A percentile compares a stretch with the other conserved stretches of the same genome.
Conservation (phyloP, 2,888 invertebrate genomes). For the Polylopha cassiicola region DNA sequence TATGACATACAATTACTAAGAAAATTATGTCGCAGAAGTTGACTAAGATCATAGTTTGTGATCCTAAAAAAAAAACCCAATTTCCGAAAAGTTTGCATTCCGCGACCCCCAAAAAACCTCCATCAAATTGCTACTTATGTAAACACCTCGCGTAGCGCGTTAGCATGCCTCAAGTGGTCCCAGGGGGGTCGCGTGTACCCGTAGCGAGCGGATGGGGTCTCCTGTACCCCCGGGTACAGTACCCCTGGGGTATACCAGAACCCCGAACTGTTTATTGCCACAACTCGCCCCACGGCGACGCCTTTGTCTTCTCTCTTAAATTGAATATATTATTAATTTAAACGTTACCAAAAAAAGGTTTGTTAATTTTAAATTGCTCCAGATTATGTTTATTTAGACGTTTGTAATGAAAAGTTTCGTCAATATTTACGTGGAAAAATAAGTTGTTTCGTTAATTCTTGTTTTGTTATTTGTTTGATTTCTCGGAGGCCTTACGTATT, state of each 20-base stretch:
- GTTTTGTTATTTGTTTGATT: slow-evolving; percentile 6
- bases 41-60: too few species aligned
- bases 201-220: slow-evolving; percentile 29
- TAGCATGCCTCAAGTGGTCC: slow-evolving; percentile 59
- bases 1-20: too few species aligned
- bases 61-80: too few species aligned
- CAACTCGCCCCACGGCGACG: slow-evolving; percentile 31
- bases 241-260: slow-evolving; percentile 37
- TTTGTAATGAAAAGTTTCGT: slow-evolving; percentile 13
- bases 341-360: slow-evolving; percentile 39
- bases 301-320: slow-evolving; percentile 45
- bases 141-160: slow-evolving; percentile 40
- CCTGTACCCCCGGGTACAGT: slow-evolving; percentile 34
- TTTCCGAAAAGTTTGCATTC: too few species aligned
- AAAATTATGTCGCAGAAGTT: too few species aligned
- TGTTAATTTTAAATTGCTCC: slow-evolving; percentile 31
- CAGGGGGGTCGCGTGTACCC: slow-evolving; percentile 56
- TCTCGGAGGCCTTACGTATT: too few species aligned
- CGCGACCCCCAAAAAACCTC: slow-evolving; percentile 40
- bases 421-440: slow-evolving; percentile 15
- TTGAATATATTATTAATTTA: slow-evolving; percentile 63
- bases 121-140: slow-evolving; percentile 44
- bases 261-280: slow-evolving; percentile 53
- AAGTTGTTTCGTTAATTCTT: slow-evolving; percentile 5
- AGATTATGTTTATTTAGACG: slow-evolving; percentile 16